Percentiles rank a stretch among this genome's conserved stretches.
Conservation (phyloP, 2,797 vertebrate species). For the Darevskia mixta region DNA sequence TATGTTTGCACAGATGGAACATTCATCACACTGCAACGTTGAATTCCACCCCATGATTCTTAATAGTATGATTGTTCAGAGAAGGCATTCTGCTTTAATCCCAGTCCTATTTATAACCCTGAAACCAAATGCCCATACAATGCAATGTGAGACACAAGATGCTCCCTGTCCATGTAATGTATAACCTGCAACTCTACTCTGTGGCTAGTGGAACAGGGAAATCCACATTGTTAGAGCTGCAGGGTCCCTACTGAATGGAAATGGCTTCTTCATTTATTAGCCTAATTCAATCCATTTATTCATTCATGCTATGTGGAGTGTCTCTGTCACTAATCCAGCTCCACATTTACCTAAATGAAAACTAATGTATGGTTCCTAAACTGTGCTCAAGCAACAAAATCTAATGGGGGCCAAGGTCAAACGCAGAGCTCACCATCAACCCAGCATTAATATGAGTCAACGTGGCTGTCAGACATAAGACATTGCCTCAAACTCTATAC, state of each 20-base stretch:
- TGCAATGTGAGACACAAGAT: slow-evolving; percentile 10
- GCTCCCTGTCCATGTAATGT: not conserved
- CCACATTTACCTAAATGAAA: slow-evolving; percentile 64
- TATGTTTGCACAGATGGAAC: too few species aligned
- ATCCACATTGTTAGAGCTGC: slow-evolving; percentile 36
- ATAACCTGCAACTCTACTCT: slow-evolving; percentile 18
- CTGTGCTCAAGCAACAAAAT: slow-evolving; percentile 42
- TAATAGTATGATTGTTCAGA: not conserved
- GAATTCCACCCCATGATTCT: not conserved
- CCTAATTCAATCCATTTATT: slow-evolving; percentile 60
- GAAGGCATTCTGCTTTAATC: not conserved
- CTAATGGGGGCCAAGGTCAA: slow-evolving; percentile 60
- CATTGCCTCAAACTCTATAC: not conserved
- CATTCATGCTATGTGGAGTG: slow-evolving; percentile 52
- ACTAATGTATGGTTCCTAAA: slow-evolving; percentile 60
- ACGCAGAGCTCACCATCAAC: slow-evolving; percentile 53
- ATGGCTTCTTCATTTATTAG: slow-evolving; percentile 59
- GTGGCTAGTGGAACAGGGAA: slow-evolving; percentile 16
- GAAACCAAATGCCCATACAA: not conserved
- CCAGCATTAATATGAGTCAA: slow-evolving; percentile 60
- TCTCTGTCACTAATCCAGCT: slow-evolving; percentile 57
- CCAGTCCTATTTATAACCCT: not conserved
- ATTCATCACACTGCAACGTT: too few species aligned
- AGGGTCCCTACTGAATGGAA: slow-evolving; percentile 37
- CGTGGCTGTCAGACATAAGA: slow-evolving; percentile 13